Evolutionary conservation across 2,113 vertebrate species (phyloP).

Genomic region (Nymphicus hollandicus): DNA sequence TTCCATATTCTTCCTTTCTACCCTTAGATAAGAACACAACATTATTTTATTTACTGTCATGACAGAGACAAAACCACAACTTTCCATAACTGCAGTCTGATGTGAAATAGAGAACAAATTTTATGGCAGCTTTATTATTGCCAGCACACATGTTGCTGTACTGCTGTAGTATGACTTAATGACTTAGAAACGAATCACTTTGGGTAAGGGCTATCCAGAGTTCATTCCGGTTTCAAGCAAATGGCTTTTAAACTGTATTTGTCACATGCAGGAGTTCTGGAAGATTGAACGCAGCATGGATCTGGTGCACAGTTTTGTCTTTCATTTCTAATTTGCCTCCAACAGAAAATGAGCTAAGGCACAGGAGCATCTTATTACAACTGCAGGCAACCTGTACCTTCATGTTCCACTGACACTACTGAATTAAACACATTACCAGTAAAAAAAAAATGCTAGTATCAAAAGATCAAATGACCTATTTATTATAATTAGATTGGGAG

Average conservation of each 20-base stretch:
- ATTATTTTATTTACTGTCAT: neutral
- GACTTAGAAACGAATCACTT: neutral
- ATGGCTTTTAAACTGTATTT: neutral
- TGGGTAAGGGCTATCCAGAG: constrained; percentile 31
- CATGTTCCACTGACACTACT: neutral
- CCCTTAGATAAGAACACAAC: neutral
- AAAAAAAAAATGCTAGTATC: neutral
- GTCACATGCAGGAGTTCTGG: neutral
- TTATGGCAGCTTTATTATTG: neutral
- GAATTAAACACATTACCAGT: neutral
- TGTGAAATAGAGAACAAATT: neutral
- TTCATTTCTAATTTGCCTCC: neutral
- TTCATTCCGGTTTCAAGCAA: neutral
- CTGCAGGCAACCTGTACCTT: neutral
- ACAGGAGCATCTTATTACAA: neutral
- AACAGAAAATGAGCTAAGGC: neutral
- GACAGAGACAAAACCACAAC: neutral
- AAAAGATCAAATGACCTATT: neutral
- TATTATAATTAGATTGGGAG: neutral
- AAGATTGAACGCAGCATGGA: neutral
- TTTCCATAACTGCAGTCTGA: neutral
- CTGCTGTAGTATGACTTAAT: neutral
- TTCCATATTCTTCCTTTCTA: neutral
- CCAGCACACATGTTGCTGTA: neutral
- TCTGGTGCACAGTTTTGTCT: neutral